Evolutionary conservation across 2,888 invertebrate genomes (phyloP).

Genomic region (Brachyptera putata): DNA sequence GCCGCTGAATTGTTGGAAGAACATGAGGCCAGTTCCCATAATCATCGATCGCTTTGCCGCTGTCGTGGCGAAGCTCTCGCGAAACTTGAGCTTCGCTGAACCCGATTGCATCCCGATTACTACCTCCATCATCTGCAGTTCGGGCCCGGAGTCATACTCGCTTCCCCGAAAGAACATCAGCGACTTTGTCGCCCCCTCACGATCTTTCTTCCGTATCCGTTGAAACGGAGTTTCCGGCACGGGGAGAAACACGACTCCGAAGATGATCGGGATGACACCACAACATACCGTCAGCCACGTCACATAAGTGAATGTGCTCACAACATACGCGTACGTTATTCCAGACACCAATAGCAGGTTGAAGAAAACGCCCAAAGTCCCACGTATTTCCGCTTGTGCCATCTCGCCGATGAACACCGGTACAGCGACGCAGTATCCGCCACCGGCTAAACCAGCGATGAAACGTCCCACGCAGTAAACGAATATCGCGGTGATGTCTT

Average conservation of each 20-base stretch:
- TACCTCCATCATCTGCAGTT: slow-evolving; percentile 57
- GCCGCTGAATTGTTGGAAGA: slow-evolving; percentile 29
- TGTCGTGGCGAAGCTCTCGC: slow-evolving; percentile 28
- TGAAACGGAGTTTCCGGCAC: slow-evolving; percentile 87
- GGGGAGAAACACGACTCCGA: slow-evolving; percentile 66
- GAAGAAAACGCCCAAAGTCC: slow-evolving; percentile 79
- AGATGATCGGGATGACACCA: slow-evolving; percentile 61
- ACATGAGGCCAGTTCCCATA: slow-evolving; percentile 13
- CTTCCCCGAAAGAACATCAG: slow-evolving; percentile 68
- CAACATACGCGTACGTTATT: slow-evolving; percentile 69
- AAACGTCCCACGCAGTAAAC: slow-evolving; percentile 46
- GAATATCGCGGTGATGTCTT: not conserved
- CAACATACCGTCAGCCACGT: slow-evolving; percentile 62
- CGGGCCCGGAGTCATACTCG: slow-evolving; percentile 60
- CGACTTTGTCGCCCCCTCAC: slow-evolving; percentile 63
- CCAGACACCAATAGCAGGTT: slow-evolving; percentile 82
- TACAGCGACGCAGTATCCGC: slow-evolving; percentile 76
- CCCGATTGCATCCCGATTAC: too few relatives aligned
- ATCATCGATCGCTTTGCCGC: slow-evolving; percentile 17
- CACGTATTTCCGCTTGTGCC: slow-evolving; percentile 75
- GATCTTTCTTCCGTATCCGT: slow-evolving; percentile 43
- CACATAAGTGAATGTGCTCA: slow-evolving; percentile 58
- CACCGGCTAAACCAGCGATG: slow-evolving; percentile 68
- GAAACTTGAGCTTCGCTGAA: slow-evolving; percentile 42
- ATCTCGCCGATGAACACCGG: slow-evolving; percentile 85